Base-by-base conservation (phyloP, 2,113 vertebrate species). In the Podarcis cretensis region DNA sequence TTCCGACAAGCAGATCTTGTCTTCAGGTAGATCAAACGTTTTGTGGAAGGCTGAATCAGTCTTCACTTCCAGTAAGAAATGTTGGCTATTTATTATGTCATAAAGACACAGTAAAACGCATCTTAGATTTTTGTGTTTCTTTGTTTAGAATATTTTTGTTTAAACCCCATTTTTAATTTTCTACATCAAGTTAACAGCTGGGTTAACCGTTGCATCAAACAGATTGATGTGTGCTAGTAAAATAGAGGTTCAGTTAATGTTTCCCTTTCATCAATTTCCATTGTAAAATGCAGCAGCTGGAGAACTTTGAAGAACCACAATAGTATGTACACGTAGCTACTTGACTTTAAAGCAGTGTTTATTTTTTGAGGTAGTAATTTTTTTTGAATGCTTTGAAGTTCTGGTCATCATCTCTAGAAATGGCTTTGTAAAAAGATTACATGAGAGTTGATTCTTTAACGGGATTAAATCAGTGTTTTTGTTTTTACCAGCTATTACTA, bases 201-300 rank as follows among this genome's bases (percentile, higher is more conserved):
- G 88, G 37, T 91, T 92, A 84, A 32, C 87, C 37, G 2, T 68
- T 90, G 21, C 9, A 81, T 90, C 69, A 84, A 87, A 86, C 9
- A 69, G 78, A 40, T 81, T 76, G 84, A 75, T 48, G 68, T 86
- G 27, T 23, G 90, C 37, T 84, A 43, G 37, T 90, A 77, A 66
- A 89, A 91, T 21, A 76, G 82, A 35, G 0, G 9, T 71, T 92
- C 84, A 82, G 35, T 74, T 69, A 89, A 69, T 74, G 0, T 71
- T 68, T 90, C 59, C 23, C 27, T 5, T 91, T 90, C 80, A 93
- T 90, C 8, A 0, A 9, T 77, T 57, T 84, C 40, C 83, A 48
- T 87, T 92, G 88, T 88, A 86, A 93, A 91, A 40, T 18, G 27
- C 77, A 81, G 68, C 57, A 43, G 27, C 78, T 48, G 48, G 82